phyloP scores from a whole-genome alignment of 1,140 invertebrate species.

The Aphelinus certus region DNA sequence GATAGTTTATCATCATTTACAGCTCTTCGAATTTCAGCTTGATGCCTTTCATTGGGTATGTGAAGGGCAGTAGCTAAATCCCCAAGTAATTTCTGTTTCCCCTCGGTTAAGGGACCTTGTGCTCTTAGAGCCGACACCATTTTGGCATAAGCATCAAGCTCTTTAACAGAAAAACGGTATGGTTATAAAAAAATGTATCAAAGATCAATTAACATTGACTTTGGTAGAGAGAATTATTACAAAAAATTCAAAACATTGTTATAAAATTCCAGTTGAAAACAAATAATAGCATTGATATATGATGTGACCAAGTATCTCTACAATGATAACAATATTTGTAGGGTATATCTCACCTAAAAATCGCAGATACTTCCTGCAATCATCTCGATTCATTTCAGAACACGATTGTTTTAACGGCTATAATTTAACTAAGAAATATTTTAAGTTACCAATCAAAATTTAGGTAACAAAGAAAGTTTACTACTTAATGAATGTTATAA shows the following conservation, averaged over 20 bases:
- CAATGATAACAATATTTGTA: too few species aligned
- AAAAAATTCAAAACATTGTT: too few species aligned
- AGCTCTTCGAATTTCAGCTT: constrained; percentile 88
- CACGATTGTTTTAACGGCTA: neutral
- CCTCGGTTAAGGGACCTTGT: constrained; percentile 85
- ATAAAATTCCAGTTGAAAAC: too few species aligned
- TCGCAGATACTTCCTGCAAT: constrained; percentile 85
- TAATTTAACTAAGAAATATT: too few species aligned
- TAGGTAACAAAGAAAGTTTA: constrained; percentile 1
- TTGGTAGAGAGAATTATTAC: too few species aligned
- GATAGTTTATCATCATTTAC: constrained; percentile 90
- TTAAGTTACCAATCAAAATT: neutral
- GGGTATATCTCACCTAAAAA: constrained; percentile 74
- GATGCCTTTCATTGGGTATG: constrained; percentile 88
- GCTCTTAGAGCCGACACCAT: constrained; percentile 90
- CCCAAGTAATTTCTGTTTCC: constrained; percentile 84
- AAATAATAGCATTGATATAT: too few species aligned
- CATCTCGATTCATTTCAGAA: constrained; percentile 80
- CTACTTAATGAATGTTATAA: too few species aligned
- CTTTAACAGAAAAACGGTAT: constrained; percentile 62
- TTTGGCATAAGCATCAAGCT: constrained; percentile 90
- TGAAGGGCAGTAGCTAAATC: constrained; percentile 84
- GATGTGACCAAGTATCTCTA: too few species aligned
- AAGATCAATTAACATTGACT: constrained; percentile 24
- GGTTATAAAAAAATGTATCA: constrained; percentile 2